Conservation (phyloP, 1,140 invertebrate genomes). For the Eueides isabella region DNA sequence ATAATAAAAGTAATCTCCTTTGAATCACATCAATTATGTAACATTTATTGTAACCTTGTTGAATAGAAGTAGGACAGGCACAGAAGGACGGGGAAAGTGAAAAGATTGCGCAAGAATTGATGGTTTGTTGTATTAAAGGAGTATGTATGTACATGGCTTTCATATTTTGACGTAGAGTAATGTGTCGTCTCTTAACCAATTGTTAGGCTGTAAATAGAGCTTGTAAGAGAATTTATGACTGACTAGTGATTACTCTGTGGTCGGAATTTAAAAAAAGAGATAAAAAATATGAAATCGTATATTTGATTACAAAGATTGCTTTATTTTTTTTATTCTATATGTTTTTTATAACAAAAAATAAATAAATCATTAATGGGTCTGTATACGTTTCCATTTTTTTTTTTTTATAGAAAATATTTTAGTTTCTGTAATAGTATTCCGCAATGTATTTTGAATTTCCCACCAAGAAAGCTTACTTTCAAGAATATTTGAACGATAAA, state of each 20-base stretch:
- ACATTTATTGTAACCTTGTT: not conserved
- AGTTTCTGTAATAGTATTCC: too few relatives aligned
- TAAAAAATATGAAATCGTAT: too few relatives aligned
- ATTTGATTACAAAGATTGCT: too few relatives aligned
- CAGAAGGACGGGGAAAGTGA: conserved; percentile 28
- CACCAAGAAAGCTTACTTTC: too few relatives aligned
- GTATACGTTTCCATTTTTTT: too few relatives aligned
- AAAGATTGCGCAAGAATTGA: conserved; percentile 11
- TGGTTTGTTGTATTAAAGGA: not conserved
- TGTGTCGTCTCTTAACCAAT: not conserved
- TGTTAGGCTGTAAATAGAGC: not conserved
- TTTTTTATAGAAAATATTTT: too few relatives aligned
- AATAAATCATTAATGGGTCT: too few relatives aligned
- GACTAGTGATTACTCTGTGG: not conserved
- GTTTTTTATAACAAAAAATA: too few relatives aligned
- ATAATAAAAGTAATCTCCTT: not conserved
- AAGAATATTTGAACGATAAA: too few relatives aligned
- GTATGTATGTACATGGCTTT: not conserved
- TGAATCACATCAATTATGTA: not conserved
- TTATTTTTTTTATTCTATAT: too few relatives aligned
- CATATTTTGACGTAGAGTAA: conserved; percentile 5
- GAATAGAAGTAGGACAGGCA: not conserved
- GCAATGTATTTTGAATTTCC: too few relatives aligned
- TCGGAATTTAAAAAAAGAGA: not conserved
- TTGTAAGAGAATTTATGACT: not conserved